Percentiles rank a stretch among this genome's conserved stretches.
These are phyloP conservation scores for Lemur catta DNA, from an alignment of 2,797 vertebrate species.

Conservation along the genomic window DNA sequence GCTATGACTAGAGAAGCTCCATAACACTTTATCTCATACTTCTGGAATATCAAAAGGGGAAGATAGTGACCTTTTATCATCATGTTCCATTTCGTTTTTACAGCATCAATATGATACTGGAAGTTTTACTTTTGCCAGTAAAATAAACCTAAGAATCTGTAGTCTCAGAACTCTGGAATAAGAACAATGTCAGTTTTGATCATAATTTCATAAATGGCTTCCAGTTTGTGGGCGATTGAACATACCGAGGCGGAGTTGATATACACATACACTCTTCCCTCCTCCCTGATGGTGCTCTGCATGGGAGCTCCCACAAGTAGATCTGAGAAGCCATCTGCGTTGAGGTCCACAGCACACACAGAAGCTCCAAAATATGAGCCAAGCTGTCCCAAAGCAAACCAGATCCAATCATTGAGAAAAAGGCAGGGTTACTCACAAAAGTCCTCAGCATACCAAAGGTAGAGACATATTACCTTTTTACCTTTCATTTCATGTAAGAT, in stretches of 20 bases:
- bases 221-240: not conserved
- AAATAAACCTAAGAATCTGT: not conserved
- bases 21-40: not conserved
- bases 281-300: constrained; percentile 92
- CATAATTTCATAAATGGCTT: not conserved
- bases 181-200: not conserved
- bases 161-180: not conserved
- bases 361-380: constrained; percentile 97
- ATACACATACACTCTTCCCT: constrained; percentile 95
- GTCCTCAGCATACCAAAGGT: not conserved
- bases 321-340: constrained; percentile 94
- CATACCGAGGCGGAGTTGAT: constrained; percentile 94
- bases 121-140: not conserved
- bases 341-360: constrained; percentile 93
- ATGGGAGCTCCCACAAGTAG: constrained; percentile 96
- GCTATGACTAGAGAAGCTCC: not conserved
- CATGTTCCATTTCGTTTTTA: not conserved
- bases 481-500: constrained; percentile 89
- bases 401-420: not conserved
- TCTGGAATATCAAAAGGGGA: not conserved
- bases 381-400: constrained; percentile 85
- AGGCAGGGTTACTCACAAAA: not conserved
- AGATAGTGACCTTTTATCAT: not conserved
- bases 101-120: not conserved
- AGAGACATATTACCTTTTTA: constrained; percentile 87